Conservation (phyloP, 2,113 vertebrate species). For the Strix uralensis region DNA sequence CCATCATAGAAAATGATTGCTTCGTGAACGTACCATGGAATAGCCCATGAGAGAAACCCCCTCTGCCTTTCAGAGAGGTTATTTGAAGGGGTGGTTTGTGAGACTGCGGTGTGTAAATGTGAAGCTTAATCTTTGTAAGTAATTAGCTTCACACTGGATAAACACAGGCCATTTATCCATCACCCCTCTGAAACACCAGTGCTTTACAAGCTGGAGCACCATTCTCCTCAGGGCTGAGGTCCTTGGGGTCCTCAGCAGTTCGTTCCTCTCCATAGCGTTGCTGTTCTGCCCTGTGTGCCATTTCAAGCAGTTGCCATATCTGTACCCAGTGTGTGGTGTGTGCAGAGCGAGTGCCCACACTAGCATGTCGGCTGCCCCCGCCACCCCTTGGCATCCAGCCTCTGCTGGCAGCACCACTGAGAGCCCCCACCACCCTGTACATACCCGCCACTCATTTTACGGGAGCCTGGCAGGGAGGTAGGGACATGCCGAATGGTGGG, state of each 20-base stretch:
- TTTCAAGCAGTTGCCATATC: not conserved
- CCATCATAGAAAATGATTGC: not conserved
- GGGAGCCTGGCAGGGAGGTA: fast-evolving
- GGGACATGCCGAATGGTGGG: fast-evolving
- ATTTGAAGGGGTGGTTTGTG: not conserved
- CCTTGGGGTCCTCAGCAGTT: not conserved
- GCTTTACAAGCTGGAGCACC: not conserved
- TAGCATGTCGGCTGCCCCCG: fast-evolving
- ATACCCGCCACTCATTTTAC: not conserved
- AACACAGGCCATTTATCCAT: not conserved
- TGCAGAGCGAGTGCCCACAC: fast-evolving
- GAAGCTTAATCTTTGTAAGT: not conserved
- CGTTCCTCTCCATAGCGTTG: not conserved
- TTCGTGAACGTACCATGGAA: not conserved
- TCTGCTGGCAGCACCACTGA: not conserved
- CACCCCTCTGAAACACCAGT: not conserved
- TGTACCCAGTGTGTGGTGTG: not conserved
- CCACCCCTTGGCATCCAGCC: not conserved
- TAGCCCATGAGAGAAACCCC: not conserved
- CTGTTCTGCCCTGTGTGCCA: not conserved
- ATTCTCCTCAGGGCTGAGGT: not conserved
- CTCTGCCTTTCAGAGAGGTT: not conserved
- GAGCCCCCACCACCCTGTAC: too few species aligned
- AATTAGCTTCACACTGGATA: not conserved
- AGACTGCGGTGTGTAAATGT: not conserved